Conservation (phyloP, 2,888 invertebrate genomes). For the Volucella inanis region DNA sequence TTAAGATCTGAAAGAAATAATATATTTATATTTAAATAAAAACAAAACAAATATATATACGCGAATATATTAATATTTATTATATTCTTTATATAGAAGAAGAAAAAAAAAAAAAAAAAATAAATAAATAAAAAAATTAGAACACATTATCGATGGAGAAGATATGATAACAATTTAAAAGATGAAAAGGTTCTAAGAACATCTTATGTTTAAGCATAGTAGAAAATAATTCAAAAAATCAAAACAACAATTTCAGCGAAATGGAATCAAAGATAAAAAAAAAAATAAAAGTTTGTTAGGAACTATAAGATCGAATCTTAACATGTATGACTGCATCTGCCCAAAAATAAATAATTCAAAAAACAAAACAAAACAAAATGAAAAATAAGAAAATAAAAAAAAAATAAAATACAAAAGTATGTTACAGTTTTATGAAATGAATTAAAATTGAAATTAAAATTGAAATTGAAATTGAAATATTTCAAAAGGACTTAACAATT, state of each 20-base stretch:
- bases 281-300: slow-evolving; percentile 65
- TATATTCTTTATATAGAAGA: slow-evolving; percentile 72
- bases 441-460: slow-evolving; percentile 37
- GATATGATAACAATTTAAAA: slow-evolving; percentile 23
- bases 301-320: slow-evolving; percentile 77
- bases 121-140: slow-evolving; percentile 4
- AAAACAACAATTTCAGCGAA: slow-evolving; percentile 48
- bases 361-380: background rate
- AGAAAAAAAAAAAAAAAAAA: slow-evolving; percentile 31
- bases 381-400: slow-evolving; percentile 15
- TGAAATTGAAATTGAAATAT: background rate
- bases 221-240: slow-evolving; percentile 51
- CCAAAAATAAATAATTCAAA: slow-evolving; percentile 72
- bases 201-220: slow-evolving; percentile 68
- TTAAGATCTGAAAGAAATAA: slow-evolving; percentile 74
- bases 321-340: slow-evolving; percentile 78
- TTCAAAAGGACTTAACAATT: slow-evolving; percentile 18
- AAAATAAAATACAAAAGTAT: slow-evolving; percentile 47
- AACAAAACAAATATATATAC: slow-evolving; percentile 50
- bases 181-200: slow-evolving; percentile 34
- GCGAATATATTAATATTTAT: slow-evolving; percentile 72
- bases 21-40: slow-evolving; percentile 71
- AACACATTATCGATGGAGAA: slow-evolving; percentile 47
- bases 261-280: slow-evolving; percentile 58
- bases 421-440: slow-evolving; percentile 60